Percentiles rank a stretch among this genome's conserved stretches.
These are phyloP conservation scores for Tupaia tana DNA, from an alignment of 2,113 vertebrate species.

Conservation along the genomic window DNA sequence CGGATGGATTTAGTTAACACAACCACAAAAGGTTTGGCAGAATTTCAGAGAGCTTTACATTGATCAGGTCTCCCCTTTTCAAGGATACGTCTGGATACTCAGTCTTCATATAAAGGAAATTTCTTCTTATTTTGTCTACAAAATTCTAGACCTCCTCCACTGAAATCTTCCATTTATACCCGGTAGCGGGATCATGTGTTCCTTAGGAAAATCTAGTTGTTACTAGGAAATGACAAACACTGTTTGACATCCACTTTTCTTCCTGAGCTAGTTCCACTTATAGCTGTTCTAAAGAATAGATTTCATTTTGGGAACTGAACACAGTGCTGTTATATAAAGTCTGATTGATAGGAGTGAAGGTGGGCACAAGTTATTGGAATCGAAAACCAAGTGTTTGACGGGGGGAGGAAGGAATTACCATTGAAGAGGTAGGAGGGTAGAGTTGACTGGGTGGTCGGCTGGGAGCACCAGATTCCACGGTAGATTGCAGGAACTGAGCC, in stretches of 20 bases:
- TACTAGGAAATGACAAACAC: slow-evolving; percentile 51
- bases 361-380: slow-evolving; percentile 86
- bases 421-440: slow-evolving; percentile 82
- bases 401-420: slow-evolving; percentile 80
- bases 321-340: slow-evolving; percentile 83
- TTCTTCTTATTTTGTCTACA: neutral
- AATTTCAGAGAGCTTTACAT: neutral
- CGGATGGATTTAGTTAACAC: neutral
- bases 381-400: slow-evolving; percentile 77
- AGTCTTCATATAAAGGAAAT: neutral
- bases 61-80: neutral
- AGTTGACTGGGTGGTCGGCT: slow-evolving; percentile 64
- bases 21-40: neutral
- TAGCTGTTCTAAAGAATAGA: slow-evolving; percentile 83
- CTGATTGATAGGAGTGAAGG: slow-evolving; percentile 87
- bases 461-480: slow-evolving; percentile 54
- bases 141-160: neutral
- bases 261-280: slow-evolving; percentile 77
- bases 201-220: slow-evolving; percentile 67
- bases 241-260: slow-evolving; percentile 67
- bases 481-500: neutral
- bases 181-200: neutral
- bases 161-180: slow-evolving; percentile 55
- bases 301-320: slow-evolving; percentile 79
- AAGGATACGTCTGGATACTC: neutral